Evolutionary conservation across 2,888 invertebrate genomes (phyloP).

Genomic region (Metalampra italica): DNA sequence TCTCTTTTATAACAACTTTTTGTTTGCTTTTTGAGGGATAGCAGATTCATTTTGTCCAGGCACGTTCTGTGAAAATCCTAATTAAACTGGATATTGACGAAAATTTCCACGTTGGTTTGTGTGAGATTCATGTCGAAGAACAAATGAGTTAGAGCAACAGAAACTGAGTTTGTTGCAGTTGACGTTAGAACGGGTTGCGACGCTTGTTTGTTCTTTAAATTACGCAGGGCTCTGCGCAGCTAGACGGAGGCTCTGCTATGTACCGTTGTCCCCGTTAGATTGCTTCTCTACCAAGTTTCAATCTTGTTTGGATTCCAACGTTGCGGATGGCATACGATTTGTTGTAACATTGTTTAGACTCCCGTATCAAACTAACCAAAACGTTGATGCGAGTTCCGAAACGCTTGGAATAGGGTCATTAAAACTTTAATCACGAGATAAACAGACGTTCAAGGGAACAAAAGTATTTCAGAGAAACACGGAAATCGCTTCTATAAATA

Average conservation of each 20-base stretch:
- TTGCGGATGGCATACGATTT: constrained; percentile 41
- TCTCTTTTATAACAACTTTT: constrained; percentile 24
- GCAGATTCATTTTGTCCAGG: constrained; percentile 24
- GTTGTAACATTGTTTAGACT: constrained; percentile 20
- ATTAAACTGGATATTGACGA: constrained; percentile 8
- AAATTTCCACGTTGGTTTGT: background rate
- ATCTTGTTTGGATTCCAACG: constrained; percentile 47
- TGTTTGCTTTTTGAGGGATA: constrained; percentile 27
- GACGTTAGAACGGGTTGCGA: constrained; percentile 37
- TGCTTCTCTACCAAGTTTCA: constrained; percentile 52
- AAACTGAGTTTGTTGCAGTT: constrained; percentile 49
- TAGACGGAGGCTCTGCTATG: constrained; percentile 15
- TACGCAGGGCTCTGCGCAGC: constrained; percentile 40
- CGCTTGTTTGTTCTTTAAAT: constrained; percentile 63
- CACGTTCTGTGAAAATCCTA: constrained; percentile 19
- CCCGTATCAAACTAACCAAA: background rate
- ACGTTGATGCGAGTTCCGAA: constrained; percentile 5
- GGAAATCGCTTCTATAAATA: background rate
- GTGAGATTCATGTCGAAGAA: constrained; percentile 27
- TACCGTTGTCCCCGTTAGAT: constrained; percentile 49
- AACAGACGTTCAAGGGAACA: constrained; percentile 1
- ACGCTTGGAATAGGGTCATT: background rate
- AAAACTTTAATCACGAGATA: constrained; percentile 1
- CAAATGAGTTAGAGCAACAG: constrained; percentile 44
- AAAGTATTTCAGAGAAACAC: background rate